phyloP scores from a whole-genome alignment of 2,113 vertebrate species.

The Pogonocichla stellata region DNA sequence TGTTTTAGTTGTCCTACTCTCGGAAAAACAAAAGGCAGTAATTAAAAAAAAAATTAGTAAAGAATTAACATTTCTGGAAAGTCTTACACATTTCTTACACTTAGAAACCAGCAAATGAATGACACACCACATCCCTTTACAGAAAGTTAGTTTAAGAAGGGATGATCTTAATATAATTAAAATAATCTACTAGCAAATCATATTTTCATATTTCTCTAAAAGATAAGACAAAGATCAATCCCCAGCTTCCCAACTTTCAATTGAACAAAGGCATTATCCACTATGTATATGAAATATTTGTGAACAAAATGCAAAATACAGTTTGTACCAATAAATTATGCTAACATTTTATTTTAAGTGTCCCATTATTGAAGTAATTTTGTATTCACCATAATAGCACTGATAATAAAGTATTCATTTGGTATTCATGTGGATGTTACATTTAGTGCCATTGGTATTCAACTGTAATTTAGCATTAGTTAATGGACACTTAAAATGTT shows the following conservation, averaged over 20 bases:
- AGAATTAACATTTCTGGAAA: slow-evolving; percentile 9
- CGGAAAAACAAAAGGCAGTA: not conserved
- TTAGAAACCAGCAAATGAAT: slow-evolving; percentile 21
- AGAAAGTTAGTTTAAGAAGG: slow-evolving; percentile 9
- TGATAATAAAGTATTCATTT: slow-evolving; percentile 76
- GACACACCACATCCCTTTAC: not conserved
- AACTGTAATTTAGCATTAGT: slow-evolving; percentile 74
- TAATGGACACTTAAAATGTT: slow-evolving; percentile 80
- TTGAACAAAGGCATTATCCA: not conserved
- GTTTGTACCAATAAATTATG: slow-evolving; percentile 61
- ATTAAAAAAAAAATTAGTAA: not conserved
- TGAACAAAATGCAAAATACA: slow-evolving; percentile 58
- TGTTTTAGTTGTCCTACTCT: not conserved
- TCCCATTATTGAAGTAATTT: slow-evolving; percentile 70
- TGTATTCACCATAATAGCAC: slow-evolving; percentile 66
- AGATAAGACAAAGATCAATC: slow-evolving; percentile 2
- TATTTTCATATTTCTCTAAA: not conserved
- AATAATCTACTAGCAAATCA: not conserved
- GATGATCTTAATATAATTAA: not conserved
- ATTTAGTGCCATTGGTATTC: slow-evolving; percentile 69
- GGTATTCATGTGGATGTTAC: slow-evolving; percentile 70
- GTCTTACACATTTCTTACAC: not conserved
- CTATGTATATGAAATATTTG: slow-evolving; percentile 36
- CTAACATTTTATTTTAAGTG: slow-evolving; percentile 69
- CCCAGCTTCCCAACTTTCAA: not conserved